These are phyloP conservation scores for Allygus modestus DNA, from an alignment of 2,888 invertebrate species.

Conservation along the genomic window DNA sequence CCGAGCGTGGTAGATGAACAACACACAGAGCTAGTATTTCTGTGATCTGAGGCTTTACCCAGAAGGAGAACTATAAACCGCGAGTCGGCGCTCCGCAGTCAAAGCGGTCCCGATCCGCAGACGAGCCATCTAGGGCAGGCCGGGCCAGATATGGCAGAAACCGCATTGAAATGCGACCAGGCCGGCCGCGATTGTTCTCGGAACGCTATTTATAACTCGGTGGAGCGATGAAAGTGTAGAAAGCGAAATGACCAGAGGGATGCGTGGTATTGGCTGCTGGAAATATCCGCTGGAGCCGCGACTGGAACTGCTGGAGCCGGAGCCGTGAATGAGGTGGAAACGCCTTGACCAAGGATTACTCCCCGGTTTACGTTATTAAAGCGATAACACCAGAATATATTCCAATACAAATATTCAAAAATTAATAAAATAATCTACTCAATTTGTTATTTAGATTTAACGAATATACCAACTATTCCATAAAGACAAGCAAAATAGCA, in stretches of 20 bases:
- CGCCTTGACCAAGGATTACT: too few species aligned
- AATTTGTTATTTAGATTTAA: too few species aligned
- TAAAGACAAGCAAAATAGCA: too few species aligned
- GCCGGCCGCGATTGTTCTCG: conserved; percentile 25
- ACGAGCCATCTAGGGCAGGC: conserved; percentile 36
- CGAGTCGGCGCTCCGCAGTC: not conserved
- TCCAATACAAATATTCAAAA: too few species aligned
- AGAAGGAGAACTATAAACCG: not conserved
- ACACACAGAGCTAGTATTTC: too few species aligned
- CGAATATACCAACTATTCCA: too few species aligned
- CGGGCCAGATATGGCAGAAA: conserved; percentile 37
- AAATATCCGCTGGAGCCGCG: conserved; percentile 21
- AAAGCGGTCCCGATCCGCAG: not conserved
- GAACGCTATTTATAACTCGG: conserved; percentile 54
- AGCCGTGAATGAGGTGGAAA: too few species aligned
- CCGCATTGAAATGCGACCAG: conserved; percentile 43
- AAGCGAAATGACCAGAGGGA: conserved; percentile 39
- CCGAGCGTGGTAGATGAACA: too few species aligned
- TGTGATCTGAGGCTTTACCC: not conserved
- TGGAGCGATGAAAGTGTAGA: conserved; percentile 48
- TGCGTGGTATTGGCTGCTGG: not conserved
- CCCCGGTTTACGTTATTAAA: too few species aligned
- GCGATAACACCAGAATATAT: too few species aligned
- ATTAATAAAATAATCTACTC: too few species aligned
- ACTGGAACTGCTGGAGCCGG: not conserved